Conservation (phyloP, 2,888 invertebrate genomes). For the Xestia c-nigrum region DNA sequence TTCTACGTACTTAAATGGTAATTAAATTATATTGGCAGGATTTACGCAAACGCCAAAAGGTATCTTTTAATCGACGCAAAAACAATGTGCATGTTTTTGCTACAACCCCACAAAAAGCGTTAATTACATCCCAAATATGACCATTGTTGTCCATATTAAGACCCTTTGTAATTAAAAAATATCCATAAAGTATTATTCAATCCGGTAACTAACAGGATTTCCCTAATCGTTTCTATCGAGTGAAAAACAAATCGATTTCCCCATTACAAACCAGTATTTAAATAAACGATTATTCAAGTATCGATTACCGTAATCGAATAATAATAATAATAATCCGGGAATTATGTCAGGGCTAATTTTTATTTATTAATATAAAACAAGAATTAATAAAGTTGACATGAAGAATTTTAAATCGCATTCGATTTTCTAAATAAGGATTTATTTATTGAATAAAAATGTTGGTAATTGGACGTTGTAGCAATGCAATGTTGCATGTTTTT, state of each 20-base stretch:
- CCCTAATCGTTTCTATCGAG: constrained; percentile 43
- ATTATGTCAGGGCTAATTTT: constrained; percentile 44
- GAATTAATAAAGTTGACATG: constrained; percentile 32
- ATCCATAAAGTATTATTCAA: constrained; percentile 29
- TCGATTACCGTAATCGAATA: constrained; percentile 37
- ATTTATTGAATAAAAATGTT: constrained; percentile 45
- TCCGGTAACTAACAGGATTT: constrained; percentile 49
- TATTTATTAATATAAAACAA: constrained; percentile 18
- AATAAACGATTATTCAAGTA: constrained; percentile 30
- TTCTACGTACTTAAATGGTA: not conserved
- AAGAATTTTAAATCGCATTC: constrained; percentile 43
- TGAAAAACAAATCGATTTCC: constrained; percentile 56
- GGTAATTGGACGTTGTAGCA: constrained; percentile 32
- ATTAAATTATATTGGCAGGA: not conserved
- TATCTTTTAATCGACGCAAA: not conserved
- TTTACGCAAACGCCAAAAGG: not conserved
- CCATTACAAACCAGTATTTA: constrained; percentile 37
- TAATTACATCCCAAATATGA: constrained; percentile 32
- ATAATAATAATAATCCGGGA: constrained; percentile 24
- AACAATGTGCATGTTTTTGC: not conserved
- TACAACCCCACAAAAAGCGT: constrained; percentile 20
- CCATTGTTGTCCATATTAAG: constrained; percentile 1
- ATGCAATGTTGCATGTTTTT: constrained; percentile 14
- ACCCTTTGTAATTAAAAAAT: constrained; percentile 5
- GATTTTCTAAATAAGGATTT: constrained; percentile 50